Base-by-base conservation (phyloP, 2,797 vertebrate genomes). In the Hoplostethus atlanticus region DNA sequence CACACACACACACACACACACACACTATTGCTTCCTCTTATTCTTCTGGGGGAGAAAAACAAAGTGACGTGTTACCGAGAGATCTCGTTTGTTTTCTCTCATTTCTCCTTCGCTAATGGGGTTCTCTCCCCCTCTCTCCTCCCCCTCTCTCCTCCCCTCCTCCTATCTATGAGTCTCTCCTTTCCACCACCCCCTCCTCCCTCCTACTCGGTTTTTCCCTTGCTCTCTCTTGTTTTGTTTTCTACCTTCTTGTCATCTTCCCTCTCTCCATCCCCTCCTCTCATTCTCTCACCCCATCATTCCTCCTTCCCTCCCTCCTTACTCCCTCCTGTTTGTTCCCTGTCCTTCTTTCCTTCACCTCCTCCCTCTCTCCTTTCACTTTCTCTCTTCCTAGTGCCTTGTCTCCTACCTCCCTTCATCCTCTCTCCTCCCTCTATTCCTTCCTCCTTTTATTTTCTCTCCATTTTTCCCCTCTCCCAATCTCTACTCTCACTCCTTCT, bases 101-200 rank as follows among this genome's bases (percentile, higher is more conserved):
- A 94, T 95, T 93, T 92, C 34, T 77, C 78, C 66, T 31, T 90
- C 72, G 85, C 60, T 82, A 75, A 83, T 92, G 79, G 77, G 16
- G 75, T 67, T 50, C 71, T 3, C 85, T 88, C 93, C 91, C 90
- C 94, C 91, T 91, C 90, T 94, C 91, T 91, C 94, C 89, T 87
- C 56, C 1, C 56, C 11, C 48, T 36, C 9, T 3, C 48, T 90
- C 86, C 91, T 94, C 92, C 92, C 94, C 92, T 92, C 4, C 34
- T 34, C 34, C 34, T 34, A 34, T 34, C 31, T 34, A 4, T 34
- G 31, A 3, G 6, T 34, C 34, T 34, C 34, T 6, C 34, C 34
- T 34, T 3, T 34, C 31, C 2, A 31, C 31, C 31, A 1, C 31
- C 31, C 31, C 1, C 21, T 21, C 31, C 34, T 34, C 34, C 34